phyloP scores from a whole-genome alignment of 1,140 invertebrate species.

The Melanaphis sacchari region DNA sequence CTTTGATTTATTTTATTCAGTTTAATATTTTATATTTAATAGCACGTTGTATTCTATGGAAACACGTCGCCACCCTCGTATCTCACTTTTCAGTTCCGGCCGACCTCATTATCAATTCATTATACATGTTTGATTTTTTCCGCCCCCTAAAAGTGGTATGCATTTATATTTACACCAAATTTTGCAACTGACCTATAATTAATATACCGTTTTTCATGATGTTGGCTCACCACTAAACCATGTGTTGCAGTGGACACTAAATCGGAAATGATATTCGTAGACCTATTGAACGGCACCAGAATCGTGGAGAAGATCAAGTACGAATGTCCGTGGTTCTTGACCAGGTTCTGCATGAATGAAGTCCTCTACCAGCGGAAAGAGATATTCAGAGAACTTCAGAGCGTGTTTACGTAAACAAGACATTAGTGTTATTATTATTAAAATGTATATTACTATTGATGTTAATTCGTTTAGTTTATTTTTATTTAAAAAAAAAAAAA shows the following conservation, averaged over 20 bases:
- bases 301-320: constrained; percentile 70
- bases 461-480: not conserved
- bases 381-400: constrained; percentile 63
- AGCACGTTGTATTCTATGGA: not conserved
- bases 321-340: constrained; percentile 70
- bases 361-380: constrained; percentile 70
- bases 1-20: not conserved
- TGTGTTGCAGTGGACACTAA: not conserved
- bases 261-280: constrained; percentile 67
- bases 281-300: constrained; percentile 65
- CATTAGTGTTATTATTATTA: not conserved
- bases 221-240: not conserved
- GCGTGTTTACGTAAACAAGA: not conserved
- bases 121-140: not conserved
- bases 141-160: not conserved
- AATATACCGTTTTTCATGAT: not conserved
- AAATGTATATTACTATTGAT: not conserved
- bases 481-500: not conserved
- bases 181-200: not conserved
- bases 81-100: not conserved
- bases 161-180: not conserved
- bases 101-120: not conserved
- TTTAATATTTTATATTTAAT: not conserved
- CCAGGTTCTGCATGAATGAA: constrained; percentile 68
- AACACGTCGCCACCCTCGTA: not conserved